These are phyloP conservation scores for Halictus quadricinctus DNA, from an alignment of 2,888 invertebrate species.

Conservation along the genomic window DNA sequence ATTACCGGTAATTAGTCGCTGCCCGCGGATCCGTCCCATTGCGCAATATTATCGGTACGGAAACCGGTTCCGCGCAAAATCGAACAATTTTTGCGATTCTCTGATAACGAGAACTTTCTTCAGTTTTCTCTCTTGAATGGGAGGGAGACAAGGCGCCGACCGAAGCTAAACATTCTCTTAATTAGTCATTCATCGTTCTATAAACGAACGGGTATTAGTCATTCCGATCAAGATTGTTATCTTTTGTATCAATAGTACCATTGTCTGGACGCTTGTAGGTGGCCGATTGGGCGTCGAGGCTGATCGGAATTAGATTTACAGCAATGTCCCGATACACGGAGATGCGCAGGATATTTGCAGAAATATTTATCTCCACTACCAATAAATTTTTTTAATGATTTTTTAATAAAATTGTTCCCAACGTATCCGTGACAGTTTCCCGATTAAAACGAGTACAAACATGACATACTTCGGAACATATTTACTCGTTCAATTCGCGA, in stretches of 20 bases:
- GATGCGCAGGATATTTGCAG: neutral
- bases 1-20: constrained; percentile 67
- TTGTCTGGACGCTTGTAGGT: neutral
- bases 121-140: neutral
- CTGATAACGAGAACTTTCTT: neutral
- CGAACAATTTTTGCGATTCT: neutral
- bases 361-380: neutral
- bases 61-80: neutral
- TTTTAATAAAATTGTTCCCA: neutral
- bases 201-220: neutral
- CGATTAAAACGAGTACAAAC: too few relatives aligned
- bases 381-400: neutral
- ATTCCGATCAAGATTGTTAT: neutral
- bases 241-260: neutral
- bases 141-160: neutral
- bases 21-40: constrained; percentile 18
- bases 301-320: neutral
- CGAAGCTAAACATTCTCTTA: neutral
- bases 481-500: too few relatives aligned
- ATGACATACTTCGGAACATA: too few relatives aligned
- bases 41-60: constrained; percentile 17
- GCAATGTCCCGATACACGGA: neutral
- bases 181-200: neutral
- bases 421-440: too few relatives aligned
- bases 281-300: neutral